Evolutionary conservation across 1,140 invertebrate species (phyloP).

Genomic region (Vanessa tameamea): DNA sequence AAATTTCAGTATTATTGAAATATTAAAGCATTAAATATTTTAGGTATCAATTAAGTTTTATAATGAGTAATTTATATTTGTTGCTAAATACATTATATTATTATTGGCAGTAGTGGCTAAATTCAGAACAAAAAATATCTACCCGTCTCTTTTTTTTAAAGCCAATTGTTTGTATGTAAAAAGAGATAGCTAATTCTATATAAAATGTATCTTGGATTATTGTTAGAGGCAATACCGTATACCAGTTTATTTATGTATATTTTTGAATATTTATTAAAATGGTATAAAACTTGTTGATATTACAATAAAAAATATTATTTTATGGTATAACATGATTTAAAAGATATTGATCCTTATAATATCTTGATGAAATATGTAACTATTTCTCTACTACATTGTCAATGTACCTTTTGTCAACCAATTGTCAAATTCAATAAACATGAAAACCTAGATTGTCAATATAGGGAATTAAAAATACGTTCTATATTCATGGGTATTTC

Average conservation of each 20-base stretch:
- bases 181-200: slow-evolving; percentile 7
- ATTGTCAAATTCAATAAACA: slow-evolving; percentile 8
- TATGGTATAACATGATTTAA: no score
- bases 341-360: no score
- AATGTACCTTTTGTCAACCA: background rate
- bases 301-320: no score
- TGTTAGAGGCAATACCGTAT: background rate
- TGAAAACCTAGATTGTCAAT: slow-evolving; percentile 3
- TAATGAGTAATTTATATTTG: background rate
- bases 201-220: background rate
- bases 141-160: slow-evolving; percentile 6
- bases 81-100: background rate
- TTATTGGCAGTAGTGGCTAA: background rate
- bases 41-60: background rate
- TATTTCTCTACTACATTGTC: no score
- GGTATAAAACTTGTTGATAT: no score
- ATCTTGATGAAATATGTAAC: no score
- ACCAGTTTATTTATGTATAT: no score
- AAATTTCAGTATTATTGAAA: background rate
- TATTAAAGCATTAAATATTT: background rate
- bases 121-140: background rate
- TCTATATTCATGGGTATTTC: slow-evolving; percentile 3
- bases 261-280: no score
- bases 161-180: background rate
- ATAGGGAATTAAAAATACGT: background rate